These are phyloP conservation scores for Rallus limicola DNA, from an alignment of 2,113 vertebrate species.

Conservation along the genomic window DNA sequence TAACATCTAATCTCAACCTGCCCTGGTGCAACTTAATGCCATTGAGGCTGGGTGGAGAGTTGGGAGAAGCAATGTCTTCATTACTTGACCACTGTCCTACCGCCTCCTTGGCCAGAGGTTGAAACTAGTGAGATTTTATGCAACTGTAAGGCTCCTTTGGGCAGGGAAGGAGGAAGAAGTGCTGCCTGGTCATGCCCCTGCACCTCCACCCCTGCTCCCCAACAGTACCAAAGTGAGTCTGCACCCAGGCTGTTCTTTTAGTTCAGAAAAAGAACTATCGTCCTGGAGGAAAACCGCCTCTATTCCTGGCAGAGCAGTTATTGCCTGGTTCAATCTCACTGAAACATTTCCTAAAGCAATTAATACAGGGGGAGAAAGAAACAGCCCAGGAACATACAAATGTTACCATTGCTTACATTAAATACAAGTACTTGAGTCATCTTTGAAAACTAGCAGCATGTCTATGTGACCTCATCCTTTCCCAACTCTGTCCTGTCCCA, in stretches of 20 bases:
- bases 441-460: neutral
- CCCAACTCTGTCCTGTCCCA: rapidly evolving
- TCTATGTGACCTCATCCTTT: neutral
- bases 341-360: neutral
- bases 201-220: neutral
- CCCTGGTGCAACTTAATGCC: too few relatives aligned
- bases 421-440: neutral
- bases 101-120: neutral
- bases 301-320: neutral
- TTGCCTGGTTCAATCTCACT: neutral
- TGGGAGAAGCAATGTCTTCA: neutral
- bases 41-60: neutral
- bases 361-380: neutral
- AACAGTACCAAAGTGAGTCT: neutral
- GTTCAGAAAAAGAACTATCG: neutral
- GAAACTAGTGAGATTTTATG: neutral
- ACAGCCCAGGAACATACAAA: neutral
- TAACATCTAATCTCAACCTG: too few relatives aligned
- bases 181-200: neutral
- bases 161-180: neutral
- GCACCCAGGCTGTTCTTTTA: neutral
- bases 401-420: neutral
- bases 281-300: neutral
- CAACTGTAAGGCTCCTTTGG: neutral
- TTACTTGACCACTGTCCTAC: rapidly evolving